phyloP scores from a whole-genome alignment of 92 coral and sea anemone species.

The Zoanthus sociatus region DNA sequence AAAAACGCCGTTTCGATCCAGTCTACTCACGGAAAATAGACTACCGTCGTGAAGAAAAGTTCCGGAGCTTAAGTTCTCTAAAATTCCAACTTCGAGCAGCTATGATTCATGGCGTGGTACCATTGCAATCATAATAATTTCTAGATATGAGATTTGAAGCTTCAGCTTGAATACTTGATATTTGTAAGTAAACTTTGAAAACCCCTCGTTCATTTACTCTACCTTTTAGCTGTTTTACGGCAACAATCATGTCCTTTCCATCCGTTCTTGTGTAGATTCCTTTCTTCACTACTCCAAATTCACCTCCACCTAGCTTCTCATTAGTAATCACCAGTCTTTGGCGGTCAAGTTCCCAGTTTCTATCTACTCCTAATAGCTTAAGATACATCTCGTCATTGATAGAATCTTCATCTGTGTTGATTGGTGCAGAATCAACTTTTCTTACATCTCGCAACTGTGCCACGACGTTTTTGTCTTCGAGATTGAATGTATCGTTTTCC shows the following conservation, averaged over 20 bases:
- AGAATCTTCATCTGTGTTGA: not conserved
- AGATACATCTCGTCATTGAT: constrained; percentile 61
- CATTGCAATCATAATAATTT: too few species aligned
- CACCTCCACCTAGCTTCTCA: constrained; percentile 79
- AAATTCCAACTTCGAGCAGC: too few species aligned
- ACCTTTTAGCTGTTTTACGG: constrained; percentile 89
- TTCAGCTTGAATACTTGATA: too few species aligned
- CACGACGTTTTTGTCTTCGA: not conserved
- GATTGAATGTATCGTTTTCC: not conserved
- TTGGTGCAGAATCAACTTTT: not conserved
- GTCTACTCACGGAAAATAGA: too few species aligned
- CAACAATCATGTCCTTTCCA: constrained; percentile 78
- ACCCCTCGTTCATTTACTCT: not conserved
- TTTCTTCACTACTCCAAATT: constrained; percentile 85
- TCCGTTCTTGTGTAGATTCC: constrained; percentile 74
- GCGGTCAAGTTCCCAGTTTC: constrained; percentile 90
- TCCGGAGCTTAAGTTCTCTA: too few species aligned
- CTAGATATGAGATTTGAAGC: too few species aligned
- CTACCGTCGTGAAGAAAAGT: too few species aligned
- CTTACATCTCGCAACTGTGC: not conserved
- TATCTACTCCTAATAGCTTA: constrained; percentile 54
- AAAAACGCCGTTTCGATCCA: too few species aligned
- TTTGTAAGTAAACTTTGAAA: too few species aligned
- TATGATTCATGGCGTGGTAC: too few species aligned
- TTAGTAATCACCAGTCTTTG: constrained; percentile 64